Percentiles rank a stretch among this genome's conserved stretches.
Evolutionary conservation across 2,888 invertebrate species (phyloP).

Genomic region (Dynastes maya): DNA sequence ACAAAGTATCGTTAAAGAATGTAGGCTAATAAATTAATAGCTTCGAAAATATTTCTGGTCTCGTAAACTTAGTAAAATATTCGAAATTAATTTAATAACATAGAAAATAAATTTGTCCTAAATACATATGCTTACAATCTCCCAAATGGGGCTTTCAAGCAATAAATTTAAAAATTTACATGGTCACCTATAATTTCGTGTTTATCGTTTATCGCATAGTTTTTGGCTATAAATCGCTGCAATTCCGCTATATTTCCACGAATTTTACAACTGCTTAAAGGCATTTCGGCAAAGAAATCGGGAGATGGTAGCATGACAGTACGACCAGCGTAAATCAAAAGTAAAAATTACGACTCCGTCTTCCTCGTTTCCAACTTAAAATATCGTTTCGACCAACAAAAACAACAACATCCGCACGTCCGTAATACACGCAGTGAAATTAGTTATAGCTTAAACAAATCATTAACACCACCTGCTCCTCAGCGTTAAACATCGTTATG

Average conservation of each 20-base stretch:
- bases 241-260: not conserved
- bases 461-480: conserved; percentile 56
- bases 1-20: not conserved
- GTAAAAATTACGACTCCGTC: conserved; percentile 17
- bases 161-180: conserved; percentile 12
- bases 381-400: conserved; percentile 25
- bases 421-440: conserved; percentile 41
- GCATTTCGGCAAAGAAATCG: not conserved
- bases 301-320: not conserved
- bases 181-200: conserved; percentile 8
- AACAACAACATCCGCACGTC: conserved; percentile 39
- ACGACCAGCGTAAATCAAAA: conserved; percentile 14
- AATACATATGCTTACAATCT: not conserved
- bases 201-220: conserved; percentile 2
- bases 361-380: conserved; percentile 21
- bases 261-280: conserved; percentile 14
- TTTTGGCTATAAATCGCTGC: conserved; percentile 1
- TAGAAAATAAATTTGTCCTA: not conserved
- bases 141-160: not conserved
- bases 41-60: no score
- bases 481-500: conserved; percentile 51
- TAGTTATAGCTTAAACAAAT: conserved; percentile 54
- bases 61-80: not conserved
- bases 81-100: not conserved
- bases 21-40: not conserved